Base-by-base conservation (phyloP, 1,140 invertebrate species). In the Grapholita molesta region DNA sequence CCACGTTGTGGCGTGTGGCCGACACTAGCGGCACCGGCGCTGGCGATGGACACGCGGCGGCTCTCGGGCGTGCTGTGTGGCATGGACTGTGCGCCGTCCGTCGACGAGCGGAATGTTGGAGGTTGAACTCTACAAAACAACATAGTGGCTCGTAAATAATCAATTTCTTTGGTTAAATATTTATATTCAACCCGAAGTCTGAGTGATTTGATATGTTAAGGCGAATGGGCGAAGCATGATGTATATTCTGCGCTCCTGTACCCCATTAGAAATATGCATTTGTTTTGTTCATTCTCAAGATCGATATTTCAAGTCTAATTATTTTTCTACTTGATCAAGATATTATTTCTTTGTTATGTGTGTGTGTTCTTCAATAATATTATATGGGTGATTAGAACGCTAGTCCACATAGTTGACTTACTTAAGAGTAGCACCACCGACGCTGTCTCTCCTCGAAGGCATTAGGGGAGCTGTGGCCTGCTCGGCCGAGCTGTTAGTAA, bases 401-500 rank as follows among this genome's bases (percentile, higher is more conserved):
- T 38, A 6, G 7, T 11, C 15, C 15, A 65, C 28, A 61, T 2
- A 25, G 18, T 28, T 21, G 55, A 76, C 84, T 84, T 83, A 92
- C 92, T 88, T 92, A 25, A 92, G 77, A 11, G 91, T 92, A 7
- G 92, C 91, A 12, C 93, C 93, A 23, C 93, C 93, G 0, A 94
- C 87, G 77, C 95, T 96, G 79, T 96, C 96, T 82, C 95, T 93
- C 75, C 95, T 93, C 1, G 94, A 95, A 18, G 94, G 94, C 79
- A 95, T 79, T 0, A 95, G 82, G 21, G 93, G 92, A 1, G 92
- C 92, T 30, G 91, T 89, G 5, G 93, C 92, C 80, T 93, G 94
- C 78, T 91, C 93, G 8, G 89, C 90, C 73, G 91, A 93, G 76
- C 84, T 94, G 52, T 86, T 92, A 12, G 94, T 93, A 89, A 96